Conservation (phyloP, 2,113 vertebrate species). For the Tragelaphus strepsiceros region DNA sequence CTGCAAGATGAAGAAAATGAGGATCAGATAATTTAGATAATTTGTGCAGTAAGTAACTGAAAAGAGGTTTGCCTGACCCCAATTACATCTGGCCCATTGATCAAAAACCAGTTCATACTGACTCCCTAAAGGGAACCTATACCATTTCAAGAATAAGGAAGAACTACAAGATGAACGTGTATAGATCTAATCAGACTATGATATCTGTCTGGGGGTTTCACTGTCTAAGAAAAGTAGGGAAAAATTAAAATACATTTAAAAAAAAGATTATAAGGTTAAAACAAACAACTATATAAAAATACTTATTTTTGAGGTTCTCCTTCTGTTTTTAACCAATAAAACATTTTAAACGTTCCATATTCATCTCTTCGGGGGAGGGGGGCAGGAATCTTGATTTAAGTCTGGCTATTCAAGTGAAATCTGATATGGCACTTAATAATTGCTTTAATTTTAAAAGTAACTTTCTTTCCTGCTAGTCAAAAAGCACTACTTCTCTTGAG, state of each 20-base stretch:
- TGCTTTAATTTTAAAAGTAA: background rate
- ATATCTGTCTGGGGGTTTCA: background rate
- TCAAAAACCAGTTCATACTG: background rate
- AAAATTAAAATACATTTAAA: background rate
- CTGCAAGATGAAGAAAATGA: background rate
- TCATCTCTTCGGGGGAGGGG: no score
- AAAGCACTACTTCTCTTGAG: background rate
- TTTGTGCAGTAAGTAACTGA: background rate
- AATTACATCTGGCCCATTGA: background rate
- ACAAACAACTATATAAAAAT: no score
- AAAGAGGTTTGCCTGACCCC: background rate
- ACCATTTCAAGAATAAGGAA: background rate
- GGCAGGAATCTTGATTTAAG: background rate
- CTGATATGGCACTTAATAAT: background rate
- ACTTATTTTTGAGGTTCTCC: no score
- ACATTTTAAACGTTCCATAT: no score
- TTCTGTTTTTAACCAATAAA: no score
- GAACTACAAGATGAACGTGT: background rate
- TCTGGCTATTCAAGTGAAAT: background rate
- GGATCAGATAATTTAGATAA: background rate
- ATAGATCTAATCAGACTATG: background rate
- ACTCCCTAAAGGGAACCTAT: background rate
- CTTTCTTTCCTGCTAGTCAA: background rate
- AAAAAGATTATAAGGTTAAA: no score
- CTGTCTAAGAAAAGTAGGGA: background rate